Percentiles rank a stretch among this genome's conserved stretches.
These are phyloP conservation scores for Thermophis baileyi DNA, from an alignment of 2,113 vertebrate genomes.

Conservation along the genomic window DNA sequence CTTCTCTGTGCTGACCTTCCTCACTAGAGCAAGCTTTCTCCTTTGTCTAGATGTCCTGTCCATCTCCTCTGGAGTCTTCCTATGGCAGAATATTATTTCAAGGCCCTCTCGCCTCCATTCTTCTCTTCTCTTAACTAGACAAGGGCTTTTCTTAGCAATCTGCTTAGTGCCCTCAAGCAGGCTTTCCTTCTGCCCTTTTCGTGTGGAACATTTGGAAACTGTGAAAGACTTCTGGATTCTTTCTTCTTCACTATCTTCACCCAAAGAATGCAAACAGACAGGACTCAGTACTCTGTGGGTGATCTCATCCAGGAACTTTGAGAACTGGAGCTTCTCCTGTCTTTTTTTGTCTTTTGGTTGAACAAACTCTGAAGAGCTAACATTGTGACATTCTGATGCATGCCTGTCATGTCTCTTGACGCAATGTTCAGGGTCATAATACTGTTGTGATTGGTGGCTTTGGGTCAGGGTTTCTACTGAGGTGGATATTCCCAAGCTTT, in stretches of 20 bases:
- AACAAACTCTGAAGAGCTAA: not conserved
- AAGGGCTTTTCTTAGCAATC: constrained; percentile 40
- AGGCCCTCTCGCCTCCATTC: constrained; percentile 48
- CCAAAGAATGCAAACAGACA: constrained; percentile 62
- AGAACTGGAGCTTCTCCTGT: constrained; percentile 83
- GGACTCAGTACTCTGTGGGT: constrained; percentile 76
- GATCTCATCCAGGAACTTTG: constrained; percentile 84
- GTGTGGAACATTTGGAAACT: constrained; percentile 11
- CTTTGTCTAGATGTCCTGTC: constrained; percentile 48
- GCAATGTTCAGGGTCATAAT: constrained; percentile 49
- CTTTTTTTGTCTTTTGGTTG: constrained; percentile 61
- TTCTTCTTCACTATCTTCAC: constrained; percentile 45
- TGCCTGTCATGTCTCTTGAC: constrained; percentile 22
- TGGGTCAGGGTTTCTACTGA: constrained; percentile 67
- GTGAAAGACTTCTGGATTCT: constrained; percentile 34
- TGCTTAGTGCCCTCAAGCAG: constrained; percentile 9
- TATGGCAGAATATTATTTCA: constrained; percentile 34
- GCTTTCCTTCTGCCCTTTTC: constrained; percentile 33
- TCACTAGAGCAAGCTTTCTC: constrained; percentile 40
- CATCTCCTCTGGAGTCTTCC: constrained; percentile 49
- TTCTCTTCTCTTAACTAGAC: constrained; percentile 63
- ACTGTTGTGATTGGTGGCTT: constrained; percentile 28
- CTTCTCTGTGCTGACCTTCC: constrained; percentile 52
- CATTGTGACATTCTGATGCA: constrained; percentile 43
- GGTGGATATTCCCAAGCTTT: constrained; percentile 69